Base-by-base conservation (phyloP, 1,140 invertebrate species). In the Euglossa dilemma region DNA sequence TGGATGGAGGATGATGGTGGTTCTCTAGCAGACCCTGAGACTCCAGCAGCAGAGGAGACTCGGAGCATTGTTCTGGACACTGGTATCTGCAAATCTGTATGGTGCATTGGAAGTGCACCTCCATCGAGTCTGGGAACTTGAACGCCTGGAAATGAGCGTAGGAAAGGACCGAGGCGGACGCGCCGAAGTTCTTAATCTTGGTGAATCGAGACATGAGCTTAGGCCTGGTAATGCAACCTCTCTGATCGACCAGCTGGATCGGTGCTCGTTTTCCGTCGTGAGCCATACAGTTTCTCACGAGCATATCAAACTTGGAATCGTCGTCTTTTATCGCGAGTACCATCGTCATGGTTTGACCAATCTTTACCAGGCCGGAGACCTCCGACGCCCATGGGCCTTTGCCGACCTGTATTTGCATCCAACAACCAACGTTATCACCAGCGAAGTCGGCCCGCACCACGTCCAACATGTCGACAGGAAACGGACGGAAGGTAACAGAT, bases 261-360 rank as follows among this genome's bases (percentile, higher is more conserved):
- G 98, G 98, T 0, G 98, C 98, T 66, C 98, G 96, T 93, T 98
- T 98, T 76, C 98, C 98, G 90, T 99, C 98, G 92, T 99, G 98
- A 20, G 98, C 98, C 93, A 99, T 97, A 91, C 98, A 99, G 90
- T 99, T 98, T 54, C 98, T 95, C 2, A 99, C 98, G 61, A 99
- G 94, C 98, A 99, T 99, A 93, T 99, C 98, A 92, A 99, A 99
- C 92, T 99, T 99, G 66, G 98, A 97, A 87, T 99, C 98, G 88
- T 99, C 98, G 85, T 99, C 98, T 93, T 99, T 99, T 85, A 99
- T 99, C 14, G 98, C 98, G 47, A 99, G 93, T 3, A 99, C 98
- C 98, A 99, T 99, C 9, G 98, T 99, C 98, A 99, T 99, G 0
- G 98, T 98, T 91, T 99, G 98, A 4, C 98, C 98, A 69, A 99